Conservation (phyloP, 2,113 vertebrate genomes). For the Leiothrix lutea region DNA sequence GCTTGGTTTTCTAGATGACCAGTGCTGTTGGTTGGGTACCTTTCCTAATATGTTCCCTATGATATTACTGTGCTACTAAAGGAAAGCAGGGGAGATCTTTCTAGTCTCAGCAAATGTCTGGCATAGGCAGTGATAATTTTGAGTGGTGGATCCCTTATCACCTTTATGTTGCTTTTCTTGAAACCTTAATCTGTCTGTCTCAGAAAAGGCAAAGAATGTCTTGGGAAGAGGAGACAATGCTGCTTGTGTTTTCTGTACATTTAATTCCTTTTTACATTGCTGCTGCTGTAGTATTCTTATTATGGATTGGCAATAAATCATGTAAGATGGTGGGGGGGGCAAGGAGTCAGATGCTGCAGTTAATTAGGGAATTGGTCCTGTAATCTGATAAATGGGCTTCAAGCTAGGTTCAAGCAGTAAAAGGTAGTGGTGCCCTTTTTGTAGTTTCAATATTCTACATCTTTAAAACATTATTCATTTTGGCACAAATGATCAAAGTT, state of each 20-base stretch:
- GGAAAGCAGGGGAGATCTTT: not conserved
- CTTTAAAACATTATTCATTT: not conserved
- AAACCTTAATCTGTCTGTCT: not conserved
- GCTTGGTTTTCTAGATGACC: not conserved
- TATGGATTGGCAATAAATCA: not conserved
- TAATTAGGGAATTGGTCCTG: not conserved
- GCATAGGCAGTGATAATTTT: not conserved
- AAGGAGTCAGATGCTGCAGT: not conserved
- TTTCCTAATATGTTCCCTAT: not conserved
- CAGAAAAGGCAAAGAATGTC: not conserved
- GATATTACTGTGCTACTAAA: not conserved
- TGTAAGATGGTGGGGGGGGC: not conserved
- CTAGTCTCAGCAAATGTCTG: not conserved
- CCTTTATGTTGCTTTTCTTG: not conserved
- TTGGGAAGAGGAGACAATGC: not conserved
- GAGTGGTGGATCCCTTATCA: not conserved
- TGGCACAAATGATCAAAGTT: not conserved
- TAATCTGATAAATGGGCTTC: not conserved
- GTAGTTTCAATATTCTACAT: not conserved
- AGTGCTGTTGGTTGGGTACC: not conserved
- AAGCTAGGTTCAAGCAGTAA: not conserved
- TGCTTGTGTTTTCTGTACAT: not conserved
- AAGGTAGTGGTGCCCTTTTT: not conserved
- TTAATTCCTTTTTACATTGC: not conserved
- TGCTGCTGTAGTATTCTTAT: not conserved